phyloP scores from a whole-genome alignment of 2,888 invertebrate species.

The Vesta saturnalis region DNA sequence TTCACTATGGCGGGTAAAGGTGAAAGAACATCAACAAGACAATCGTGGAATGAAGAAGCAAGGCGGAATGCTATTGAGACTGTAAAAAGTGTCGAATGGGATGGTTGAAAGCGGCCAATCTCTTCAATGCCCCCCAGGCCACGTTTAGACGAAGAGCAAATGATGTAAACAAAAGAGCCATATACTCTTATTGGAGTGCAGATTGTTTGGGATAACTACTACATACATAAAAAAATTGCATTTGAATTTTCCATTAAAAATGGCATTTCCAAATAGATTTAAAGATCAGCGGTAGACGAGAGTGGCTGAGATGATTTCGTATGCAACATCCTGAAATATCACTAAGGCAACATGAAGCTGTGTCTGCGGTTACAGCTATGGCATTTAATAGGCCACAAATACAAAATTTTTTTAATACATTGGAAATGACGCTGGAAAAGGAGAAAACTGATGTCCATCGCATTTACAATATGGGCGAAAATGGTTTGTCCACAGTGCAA shows the following conservation, averaged over 20 bases:
- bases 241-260: constrained; percentile 6
- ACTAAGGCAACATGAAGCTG: no score
- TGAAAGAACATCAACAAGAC: constrained; percentile 5
- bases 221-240: constrained; percentile 14
- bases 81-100: neutral
- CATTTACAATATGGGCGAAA: constrained; percentile 55
- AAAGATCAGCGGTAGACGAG: constrained; percentile 9
- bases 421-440: neutral
- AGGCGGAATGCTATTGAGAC: constrained; percentile 3
- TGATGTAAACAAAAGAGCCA: constrained; percentile 2
- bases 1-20: neutral
- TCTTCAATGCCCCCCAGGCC: constrained; percentile 6
- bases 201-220: constrained; percentile 1
- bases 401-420: constrained; percentile 37
- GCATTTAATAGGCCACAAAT: no score
- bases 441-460: constrained; percentile 37
- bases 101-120: constrained; percentile 10
- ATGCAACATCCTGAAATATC: constrained; percentile 5
- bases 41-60: constrained; percentile 10
- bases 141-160: constrained; percentile 12
- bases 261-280: constrained; percentile 12
- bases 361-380: neutral
- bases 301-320: neutral
- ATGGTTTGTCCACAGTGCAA: constrained; percentile 57
- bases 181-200: neutral